A percentile compares a stretch with the other conserved stretches of the same genome.
phyloP scores from a whole-genome alignment of 64 coral and sea anemone species.

The Actinia equina region DNA sequence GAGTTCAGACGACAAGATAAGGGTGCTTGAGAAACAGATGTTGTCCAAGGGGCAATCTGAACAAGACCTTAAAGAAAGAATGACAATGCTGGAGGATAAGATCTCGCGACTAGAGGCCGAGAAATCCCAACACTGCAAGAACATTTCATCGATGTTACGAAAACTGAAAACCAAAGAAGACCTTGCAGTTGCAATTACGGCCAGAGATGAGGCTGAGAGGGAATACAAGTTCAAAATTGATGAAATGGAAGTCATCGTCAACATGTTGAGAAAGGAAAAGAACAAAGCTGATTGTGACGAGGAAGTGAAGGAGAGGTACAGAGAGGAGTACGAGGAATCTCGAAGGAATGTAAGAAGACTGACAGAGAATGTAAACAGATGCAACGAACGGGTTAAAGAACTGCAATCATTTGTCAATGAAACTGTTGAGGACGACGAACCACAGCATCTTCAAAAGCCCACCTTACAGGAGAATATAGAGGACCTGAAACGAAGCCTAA shows the following conservation, averaged over 20 bases:
- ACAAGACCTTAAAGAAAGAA: neutral
- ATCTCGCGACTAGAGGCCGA: neutral
- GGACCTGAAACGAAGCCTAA: neutral
- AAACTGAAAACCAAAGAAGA: neutral
- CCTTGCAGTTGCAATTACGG: neutral
- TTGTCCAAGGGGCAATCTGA: neutral
- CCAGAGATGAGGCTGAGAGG: neutral
- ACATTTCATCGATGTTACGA: neutral
- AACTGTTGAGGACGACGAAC: neutral
- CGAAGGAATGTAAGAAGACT: neutral
- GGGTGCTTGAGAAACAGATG: neutral
- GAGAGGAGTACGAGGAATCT: neutral
- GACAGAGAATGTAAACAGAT: neutral
- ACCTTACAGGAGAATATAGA: neutral
- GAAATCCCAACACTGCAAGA: neutral
- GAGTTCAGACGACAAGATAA: neutral
- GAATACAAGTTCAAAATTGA: neutral
- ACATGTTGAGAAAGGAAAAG: neutral
- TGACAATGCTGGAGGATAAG: neutral
- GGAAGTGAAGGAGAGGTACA: neutral
- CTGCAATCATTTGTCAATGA: neutral
- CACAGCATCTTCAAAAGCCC: neutral
- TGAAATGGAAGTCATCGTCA: constrained; percentile 5
- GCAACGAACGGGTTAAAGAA: neutral
- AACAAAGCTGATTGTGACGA: neutral